Conservation (phyloP, 2,113 vertebrate species). For the Athene noctua region DNA sequence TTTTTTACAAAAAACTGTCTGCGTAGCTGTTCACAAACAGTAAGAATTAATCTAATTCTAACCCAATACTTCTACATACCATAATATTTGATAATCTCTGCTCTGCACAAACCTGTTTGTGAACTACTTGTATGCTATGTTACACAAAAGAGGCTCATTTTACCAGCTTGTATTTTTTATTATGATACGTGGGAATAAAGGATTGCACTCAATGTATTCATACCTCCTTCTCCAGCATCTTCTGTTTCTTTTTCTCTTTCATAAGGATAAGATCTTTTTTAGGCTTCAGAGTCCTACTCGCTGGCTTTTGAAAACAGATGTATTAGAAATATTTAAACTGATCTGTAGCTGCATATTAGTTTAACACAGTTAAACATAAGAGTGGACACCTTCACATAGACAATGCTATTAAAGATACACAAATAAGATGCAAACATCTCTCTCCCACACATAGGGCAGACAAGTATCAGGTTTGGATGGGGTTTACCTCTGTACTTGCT, state of each 20-base stretch:
- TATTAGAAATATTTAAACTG: neutral
- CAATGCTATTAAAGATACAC: neutral
- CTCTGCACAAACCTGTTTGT: neutral
- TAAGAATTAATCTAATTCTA: neutral
- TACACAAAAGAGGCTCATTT: neutral
- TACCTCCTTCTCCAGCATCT: slow-evolving; percentile 90
- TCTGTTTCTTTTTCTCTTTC: slow-evolving; percentile 82
- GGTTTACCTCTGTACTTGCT: neutral
- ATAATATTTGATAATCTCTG: neutral
- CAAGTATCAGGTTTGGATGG: neutral
- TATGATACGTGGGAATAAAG: neutral
- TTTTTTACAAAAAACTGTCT: neutral
- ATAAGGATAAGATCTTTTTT: slow-evolving; percentile 70
- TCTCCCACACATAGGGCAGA: neutral
- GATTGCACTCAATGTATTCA: neutral
- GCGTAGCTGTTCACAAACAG: neutral
- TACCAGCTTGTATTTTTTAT: neutral
- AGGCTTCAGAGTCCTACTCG: slow-evolving; percentile 52
- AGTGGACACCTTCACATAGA: neutral
- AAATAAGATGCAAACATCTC: neutral
- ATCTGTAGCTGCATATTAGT: neutral
- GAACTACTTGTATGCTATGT: neutral
- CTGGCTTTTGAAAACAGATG: slow-evolving; percentile 23
- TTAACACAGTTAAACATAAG: neutral
- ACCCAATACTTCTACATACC: neutral